phyloP scores from a whole-genome alignment of 2,888 invertebrate genomes.

The Cartodere bifasciata region DNA sequence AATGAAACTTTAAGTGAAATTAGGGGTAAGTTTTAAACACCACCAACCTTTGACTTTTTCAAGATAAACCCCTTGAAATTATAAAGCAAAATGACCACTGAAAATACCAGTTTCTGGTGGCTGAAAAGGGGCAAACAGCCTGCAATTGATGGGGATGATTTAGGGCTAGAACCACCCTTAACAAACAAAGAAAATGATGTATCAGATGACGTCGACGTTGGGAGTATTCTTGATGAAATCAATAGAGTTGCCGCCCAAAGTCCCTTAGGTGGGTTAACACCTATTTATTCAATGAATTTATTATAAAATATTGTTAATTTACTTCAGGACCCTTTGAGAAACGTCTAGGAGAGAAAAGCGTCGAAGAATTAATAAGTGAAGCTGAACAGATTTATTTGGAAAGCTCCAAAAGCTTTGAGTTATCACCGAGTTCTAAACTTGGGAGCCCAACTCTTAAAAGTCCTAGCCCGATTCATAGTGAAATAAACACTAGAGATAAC shows the following conservation, averaged over 20 bases:
- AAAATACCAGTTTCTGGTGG: conserved; percentile 28
- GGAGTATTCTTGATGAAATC: conserved; percentile 56
- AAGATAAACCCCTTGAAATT: too few species aligned
- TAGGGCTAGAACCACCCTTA: conserved; percentile 28
- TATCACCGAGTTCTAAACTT: too few species aligned
- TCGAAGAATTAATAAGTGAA: conserved; percentile 46
- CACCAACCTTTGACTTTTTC: too few species aligned
- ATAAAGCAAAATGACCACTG: conserved; percentile 32
- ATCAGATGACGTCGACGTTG: conserved; percentile 44
- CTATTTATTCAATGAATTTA: too few species aligned
- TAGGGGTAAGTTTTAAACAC: too few species aligned
- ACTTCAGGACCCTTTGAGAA: conserved; percentile 34
- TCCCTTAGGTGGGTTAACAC: too few species aligned
- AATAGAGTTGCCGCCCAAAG: conserved; percentile 39
- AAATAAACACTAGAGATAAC: too few species aligned
- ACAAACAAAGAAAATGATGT: conserved; percentile 17
- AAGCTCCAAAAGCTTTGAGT: conserved; percentile 36
- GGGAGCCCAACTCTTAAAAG: too few species aligned
- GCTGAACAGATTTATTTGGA: conserved; percentile 41
- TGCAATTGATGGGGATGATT: conserved; percentile 23
- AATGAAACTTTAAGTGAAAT: too few species aligned
- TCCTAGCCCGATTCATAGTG: too few species aligned
- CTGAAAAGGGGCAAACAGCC: conserved; percentile 23
- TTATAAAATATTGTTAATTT: too few species aligned
- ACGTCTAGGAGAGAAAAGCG: conserved; percentile 37